Base-by-base conservation (phyloP, 1,140 invertebrate species). In the Nasonia giraulti region DNA sequence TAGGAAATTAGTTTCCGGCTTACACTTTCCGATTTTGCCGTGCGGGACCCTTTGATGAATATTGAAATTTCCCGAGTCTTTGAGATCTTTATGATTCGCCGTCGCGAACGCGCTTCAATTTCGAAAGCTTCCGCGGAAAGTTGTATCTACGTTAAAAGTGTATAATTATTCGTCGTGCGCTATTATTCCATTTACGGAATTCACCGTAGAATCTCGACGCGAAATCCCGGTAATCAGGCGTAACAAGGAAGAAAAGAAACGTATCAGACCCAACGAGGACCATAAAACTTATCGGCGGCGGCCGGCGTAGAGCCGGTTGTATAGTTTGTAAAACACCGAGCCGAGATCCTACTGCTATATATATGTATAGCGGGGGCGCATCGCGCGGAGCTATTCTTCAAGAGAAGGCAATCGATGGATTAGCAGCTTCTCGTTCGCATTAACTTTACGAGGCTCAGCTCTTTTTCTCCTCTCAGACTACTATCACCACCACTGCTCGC, bases 331-430 rank as follows among this genome's bases (percentile, higher is more conserved):
- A 40, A 33, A 75, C 69, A 71, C 68, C 40, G 40, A 44, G 40
- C 40, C 40, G 40, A 44, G 40, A 44, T 44, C 40, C 40, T 44
- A 8, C 10, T 44, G 10, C 37, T 31, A 8, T 20, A 62, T 55
- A 37, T 79, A 33, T 33, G 14, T 37, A 66, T 37, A 11, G 33
- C 33, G 3, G 3, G 62, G 33, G 31, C 2, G 8, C 31, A 37
- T 80, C n/a, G 40, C 50, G 40, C 50, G 69, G 0, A 33, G 23
- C 68, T 71, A 31, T 80, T 73, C 27, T 55, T 80, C 40, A 37
- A 71, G 71, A 55, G 82, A 83, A 85, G 87, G 87, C 86, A 89
- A 89, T 90, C 82, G 87, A 79, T 82, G 85, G 89, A 90, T 89
- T 89, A 89, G 82, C 86, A 84, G 66, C 81, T 87, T 89, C 87